phyloP scores from a whole-genome alignment of 1,140 invertebrate genomes.

The Halesus radiatus region DNA sequence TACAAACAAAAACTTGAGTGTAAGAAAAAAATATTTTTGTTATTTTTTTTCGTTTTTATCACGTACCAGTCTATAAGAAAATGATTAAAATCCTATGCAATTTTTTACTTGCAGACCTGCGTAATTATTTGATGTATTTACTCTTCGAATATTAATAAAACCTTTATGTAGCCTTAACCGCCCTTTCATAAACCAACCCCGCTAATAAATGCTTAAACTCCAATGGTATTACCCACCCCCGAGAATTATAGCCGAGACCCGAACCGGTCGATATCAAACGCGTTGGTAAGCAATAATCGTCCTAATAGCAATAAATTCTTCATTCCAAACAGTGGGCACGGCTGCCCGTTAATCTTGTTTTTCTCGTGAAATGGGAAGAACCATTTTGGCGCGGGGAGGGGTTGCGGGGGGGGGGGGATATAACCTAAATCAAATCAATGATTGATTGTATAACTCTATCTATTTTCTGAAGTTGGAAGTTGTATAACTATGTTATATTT shows the following conservation, averaged over 20 bases:
- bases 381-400: not conserved
- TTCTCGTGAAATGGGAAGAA: not conserved
- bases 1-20: too few species aligned
- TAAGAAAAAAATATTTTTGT: too few species aligned
- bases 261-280: not conserved
- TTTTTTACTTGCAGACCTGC: too few species aligned
- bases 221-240: not conserved
- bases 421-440: conserved; percentile 8
- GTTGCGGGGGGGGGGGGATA: not conserved
- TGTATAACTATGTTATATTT: too few species aligned
- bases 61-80: too few species aligned
- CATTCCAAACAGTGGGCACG: conserved; percentile 5
- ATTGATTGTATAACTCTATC: conserved; percentile 30
- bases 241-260: not conserved
- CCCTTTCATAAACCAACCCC: too few species aligned
- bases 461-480: not conserved
- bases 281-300: conserved; percentile 13
- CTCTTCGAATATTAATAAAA: too few species aligned
- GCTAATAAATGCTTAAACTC: too few species aligned
- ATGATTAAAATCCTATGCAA: too few species aligned
- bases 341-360: conserved; percentile 21
- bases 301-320: conserved; percentile 18
- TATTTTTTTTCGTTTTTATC: too few species aligned
- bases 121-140: too few species aligned
- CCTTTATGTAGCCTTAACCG: too few species aligned